Evolutionary conservation across 2,888 invertebrate species (phyloP), one percentile per base, ranked within the genome.

Genomic region (Phengaris arion): DNA sequence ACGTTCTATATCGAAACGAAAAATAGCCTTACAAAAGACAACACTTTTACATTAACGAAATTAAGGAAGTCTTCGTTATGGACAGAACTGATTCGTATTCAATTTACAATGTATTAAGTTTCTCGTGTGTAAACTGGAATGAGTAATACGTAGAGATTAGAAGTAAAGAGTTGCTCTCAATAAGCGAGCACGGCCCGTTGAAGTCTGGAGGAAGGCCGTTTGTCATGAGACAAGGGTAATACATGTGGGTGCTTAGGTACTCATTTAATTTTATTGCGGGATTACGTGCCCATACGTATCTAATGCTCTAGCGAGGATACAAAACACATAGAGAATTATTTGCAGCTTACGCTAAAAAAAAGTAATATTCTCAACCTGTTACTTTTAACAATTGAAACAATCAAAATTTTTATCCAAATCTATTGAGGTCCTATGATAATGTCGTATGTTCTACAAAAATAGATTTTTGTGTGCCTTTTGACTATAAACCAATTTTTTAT

Each of bases 221-320:
- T 86, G 84, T 87, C 83, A 85, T 83, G 81, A 84, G 82, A 87
- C 86, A 85, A 85, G 84, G 82, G 85, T 83, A 85, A 85, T 75
- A 78, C 74, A 77, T 77, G 75, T 75, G 76, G 74, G 54, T 75
- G 74, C 74, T 77, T 48, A 4, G 51, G 70, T 51, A 69, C 57
- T 75, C 74, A 54, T 75, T 73, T 68, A 64, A 77, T 76, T 76
- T 74, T 76, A 73, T 73, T 55, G 55, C 70, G 54, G 55, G 70
- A 70, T 75, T 75, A 75, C 70, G 75, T 75, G 70, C 57, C 75
- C 57, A 59, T 70, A 48, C 9, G 3, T 48, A 69, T 46, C 35
- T 48, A 54, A 55, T 70, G 57, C 70, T 55, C 48, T 13, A 51
- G 59, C 15, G 55, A 46, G 22, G 54, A 8, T 69, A 22, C 54